Evolutionary conservation across 1,140 invertebrate genomes (phyloP).

Genomic region (Phymorhynchus buccinoides): DNA sequence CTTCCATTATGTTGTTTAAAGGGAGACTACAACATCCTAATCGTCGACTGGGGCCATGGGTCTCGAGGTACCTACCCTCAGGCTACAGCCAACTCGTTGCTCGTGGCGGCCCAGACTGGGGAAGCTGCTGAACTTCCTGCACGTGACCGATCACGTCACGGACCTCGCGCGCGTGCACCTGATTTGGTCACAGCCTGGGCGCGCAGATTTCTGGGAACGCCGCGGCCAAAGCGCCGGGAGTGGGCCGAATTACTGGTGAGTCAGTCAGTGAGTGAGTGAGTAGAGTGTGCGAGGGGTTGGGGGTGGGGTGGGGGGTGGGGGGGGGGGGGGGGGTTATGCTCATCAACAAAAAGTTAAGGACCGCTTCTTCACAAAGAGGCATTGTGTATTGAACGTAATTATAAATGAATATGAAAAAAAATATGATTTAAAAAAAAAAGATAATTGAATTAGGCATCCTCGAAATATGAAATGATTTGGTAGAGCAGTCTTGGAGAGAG

Average conservation of each 20-base stretch:
- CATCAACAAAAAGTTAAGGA: too few relatives aligned
- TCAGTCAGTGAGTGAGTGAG: not conserved
- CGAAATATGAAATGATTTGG: too few relatives aligned
- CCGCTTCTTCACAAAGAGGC: too few relatives aligned
- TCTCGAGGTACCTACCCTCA: slow-evolving; percentile 88
- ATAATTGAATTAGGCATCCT: too few relatives aligned
- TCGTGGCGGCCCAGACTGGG: slow-evolving; percentile 93
- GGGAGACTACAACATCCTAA: slow-evolving; percentile 79
- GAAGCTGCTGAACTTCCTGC: slow-evolving; percentile 77
- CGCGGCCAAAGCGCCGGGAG: slow-evolving; percentile 86
- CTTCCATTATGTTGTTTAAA: too few relatives aligned
- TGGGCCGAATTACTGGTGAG: slow-evolving; percentile 81
- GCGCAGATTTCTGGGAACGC: slow-evolving; percentile 92
- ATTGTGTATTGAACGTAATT: too few relatives aligned
- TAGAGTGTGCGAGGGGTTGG: too few relatives aligned
- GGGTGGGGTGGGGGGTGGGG: too few relatives aligned
- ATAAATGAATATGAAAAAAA: too few relatives aligned
- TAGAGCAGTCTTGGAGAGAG: too few relatives aligned
- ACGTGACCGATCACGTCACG: slow-evolving; percentile 23
- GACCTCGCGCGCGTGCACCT: slow-evolving; percentile 77
- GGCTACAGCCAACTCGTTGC: slow-evolving; percentile 90
- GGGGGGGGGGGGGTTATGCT: too few relatives aligned
- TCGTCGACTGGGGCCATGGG: slow-evolving; percentile 87
- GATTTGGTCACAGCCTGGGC: slow-evolving; percentile 92
- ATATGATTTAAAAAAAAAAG: too few relatives aligned